Base-by-base conservation (phyloP, 2,113 vertebrate species). In the Coptodon rendalli region DNA sequence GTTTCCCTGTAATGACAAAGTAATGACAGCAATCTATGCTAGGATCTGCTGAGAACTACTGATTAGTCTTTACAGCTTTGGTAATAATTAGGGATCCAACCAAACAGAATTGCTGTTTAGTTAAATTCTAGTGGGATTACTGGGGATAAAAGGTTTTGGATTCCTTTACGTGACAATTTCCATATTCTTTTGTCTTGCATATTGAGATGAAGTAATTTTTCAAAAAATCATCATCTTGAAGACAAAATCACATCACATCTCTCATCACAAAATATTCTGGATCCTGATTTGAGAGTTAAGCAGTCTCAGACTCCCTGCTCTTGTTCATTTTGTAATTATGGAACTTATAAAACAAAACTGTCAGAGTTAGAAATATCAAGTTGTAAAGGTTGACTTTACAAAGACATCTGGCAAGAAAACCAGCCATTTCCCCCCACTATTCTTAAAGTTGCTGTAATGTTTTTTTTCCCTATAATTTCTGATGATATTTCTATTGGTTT, bases 401-500 rank as follows among this genome's bases (percentile, higher is more conserved):
- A 50, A 31, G 24, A 2, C 71, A 78, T 50, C 14, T 48, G 12
- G 24, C 16, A 31, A 29, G 24, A 31, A 38, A 66, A 66, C 31
- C 17, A 66, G 17, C 31, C 31, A 66, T 66, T 66, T 63, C 1
- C 17, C 3, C 63, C n/a, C 19, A 79, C 45, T 31, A 79, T 52
- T 79, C 27, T 52, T 52, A 45, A 79, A 79, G 45, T 52, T 31
- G 45, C 3, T 34, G 73, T 31, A 12, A 34, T 78, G n/a, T 7
- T 36, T 56, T 73, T 31, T 1, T 0, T 0, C 11, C 4, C 4
- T 52, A 78, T 78, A 52, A 50, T 34, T 52, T 34, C 27, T 52
- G 45, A 31, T 50, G 3, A 53, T 12, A 66, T 79, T 40, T 82
- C 38, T 36, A 27, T 79, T 48, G 40, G 59, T 88, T 83, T 71